A percentile compares a stretch with the other conserved stretches of the same genome.
These are phyloP conservation scores for Azorinus chamasolen DNA, from an alignment of 2,888 invertebrate genomes.

Conservation along the genomic window DNA sequence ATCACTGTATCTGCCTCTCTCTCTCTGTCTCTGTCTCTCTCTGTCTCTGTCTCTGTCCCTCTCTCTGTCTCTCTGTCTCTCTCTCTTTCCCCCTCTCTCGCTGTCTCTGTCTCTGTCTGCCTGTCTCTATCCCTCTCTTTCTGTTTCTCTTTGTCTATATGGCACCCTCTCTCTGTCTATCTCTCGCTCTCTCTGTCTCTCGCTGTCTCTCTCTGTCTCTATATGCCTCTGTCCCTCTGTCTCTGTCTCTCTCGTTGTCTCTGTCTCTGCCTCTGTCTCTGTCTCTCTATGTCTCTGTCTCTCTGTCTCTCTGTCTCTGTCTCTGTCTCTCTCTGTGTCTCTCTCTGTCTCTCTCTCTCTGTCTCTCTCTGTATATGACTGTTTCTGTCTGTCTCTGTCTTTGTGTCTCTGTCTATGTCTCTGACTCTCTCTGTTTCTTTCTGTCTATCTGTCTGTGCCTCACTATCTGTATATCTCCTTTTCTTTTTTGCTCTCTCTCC, in stretches of 20 bases:
- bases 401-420: too few species aligned
- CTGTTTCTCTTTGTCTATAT: background rate
- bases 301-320: constrained; percentile 1
- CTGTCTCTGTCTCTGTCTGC: background rate
- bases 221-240: too few species aligned
- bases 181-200: too few species aligned
- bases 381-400: too few species aligned
- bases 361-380: too few species aligned
- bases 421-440: too few species aligned
- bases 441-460: background rate
- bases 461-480: background rate
- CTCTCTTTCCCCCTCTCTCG: background rate
- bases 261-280: too few species aligned
- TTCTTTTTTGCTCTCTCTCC: background rate
- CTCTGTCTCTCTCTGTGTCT: background rate
- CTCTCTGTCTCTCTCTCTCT: constrained; percentile 1
- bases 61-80: too few species aligned
- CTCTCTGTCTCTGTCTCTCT: constrained; percentile 8
- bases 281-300: too few species aligned
- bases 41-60: constrained; percentile 7
- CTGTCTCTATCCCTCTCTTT: background rate
- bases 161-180: too few species aligned
- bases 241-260: too few species aligned
- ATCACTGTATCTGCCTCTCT: constrained; percentile 2
- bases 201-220: too few species aligned